Evolutionary conservation across 2,113 vertebrate species (phyloP).

Genomic region (Cavia aperea): DNA sequence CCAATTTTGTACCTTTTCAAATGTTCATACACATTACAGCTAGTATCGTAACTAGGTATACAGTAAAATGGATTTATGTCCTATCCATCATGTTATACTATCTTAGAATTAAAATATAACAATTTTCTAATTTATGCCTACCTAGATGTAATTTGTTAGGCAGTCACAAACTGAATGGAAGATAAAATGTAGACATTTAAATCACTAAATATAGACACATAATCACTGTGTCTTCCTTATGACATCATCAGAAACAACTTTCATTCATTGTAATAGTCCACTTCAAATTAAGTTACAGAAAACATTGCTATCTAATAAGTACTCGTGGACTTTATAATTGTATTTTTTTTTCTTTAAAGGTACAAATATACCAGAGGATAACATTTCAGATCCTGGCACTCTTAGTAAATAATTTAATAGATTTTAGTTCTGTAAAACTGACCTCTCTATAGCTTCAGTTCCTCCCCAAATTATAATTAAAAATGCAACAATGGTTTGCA

Average conservation of each 20-base stretch:
- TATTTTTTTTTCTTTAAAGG: slow-evolving; percentile 39
- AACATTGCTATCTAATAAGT: slow-evolving; percentile 13
- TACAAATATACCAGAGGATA: slow-evolving; percentile 46
- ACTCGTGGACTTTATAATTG: slow-evolving; percentile 22
- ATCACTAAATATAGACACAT: background rate
- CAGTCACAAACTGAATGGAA: background rate
- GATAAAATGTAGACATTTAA: slow-evolving; percentile 46
- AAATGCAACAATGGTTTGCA: slow-evolving; percentile 52
- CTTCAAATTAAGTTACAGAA: slow-evolving; percentile 44
- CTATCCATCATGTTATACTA: background rate
- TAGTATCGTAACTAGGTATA: background rate
- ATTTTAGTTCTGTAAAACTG: slow-evolving; percentile 66
- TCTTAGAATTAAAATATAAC: background rate
- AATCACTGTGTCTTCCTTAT: background rate
- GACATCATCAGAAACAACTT: slow-evolving; percentile 28
- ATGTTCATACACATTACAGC: background rate
- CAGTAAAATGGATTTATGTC: background rate
- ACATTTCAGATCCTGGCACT: slow-evolving; percentile 44
- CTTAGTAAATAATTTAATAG: slow-evolving; percentile 66
- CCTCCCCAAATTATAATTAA: slow-evolving; percentile 55
- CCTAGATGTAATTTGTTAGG: slow-evolving; percentile 12
- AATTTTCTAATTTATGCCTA: background rate
- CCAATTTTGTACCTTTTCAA: background rate
- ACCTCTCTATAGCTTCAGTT: slow-evolving; percentile 55
- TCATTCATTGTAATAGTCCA: slow-evolving; percentile 20